phyloP scores from a whole-genome alignment of 1,140 invertebrate species.

The Tachypleus tridentatus region DNA sequence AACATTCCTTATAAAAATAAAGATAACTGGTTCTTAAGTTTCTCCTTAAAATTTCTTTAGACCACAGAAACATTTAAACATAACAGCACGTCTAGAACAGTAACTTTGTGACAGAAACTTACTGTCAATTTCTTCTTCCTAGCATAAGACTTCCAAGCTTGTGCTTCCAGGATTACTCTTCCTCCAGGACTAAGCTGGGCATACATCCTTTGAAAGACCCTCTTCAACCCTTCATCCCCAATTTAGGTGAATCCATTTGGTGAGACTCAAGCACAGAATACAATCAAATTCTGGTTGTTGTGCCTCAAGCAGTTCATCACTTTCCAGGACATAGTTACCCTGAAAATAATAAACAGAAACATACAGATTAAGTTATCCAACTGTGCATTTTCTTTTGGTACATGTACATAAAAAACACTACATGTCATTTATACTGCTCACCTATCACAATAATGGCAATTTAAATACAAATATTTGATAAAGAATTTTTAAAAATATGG shows the following conservation, averaged over 20 bases:
- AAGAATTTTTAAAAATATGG: too few species aligned
- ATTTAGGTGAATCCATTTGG: constrained; percentile 98
- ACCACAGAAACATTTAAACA: too few species aligned
- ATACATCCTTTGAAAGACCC: constrained; percentile 81
- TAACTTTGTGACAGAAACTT: constrained; percentile 32
- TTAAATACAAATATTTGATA: too few species aligned
- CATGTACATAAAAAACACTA: too few species aligned
- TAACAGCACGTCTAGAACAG: too few species aligned
- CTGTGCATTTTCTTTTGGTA: too few species aligned
- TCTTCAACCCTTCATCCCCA: constrained; percentile 86
- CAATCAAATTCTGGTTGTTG: constrained; percentile 85
- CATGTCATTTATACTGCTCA: too few species aligned
- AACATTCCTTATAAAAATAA: too few species aligned
- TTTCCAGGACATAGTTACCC: constrained; percentile 86
- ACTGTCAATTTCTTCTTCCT: constrained; percentile 81
- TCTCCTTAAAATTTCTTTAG: too few species aligned
- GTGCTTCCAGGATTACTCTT: constrained; percentile 81
- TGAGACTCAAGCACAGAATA: constrained; percentile 87
- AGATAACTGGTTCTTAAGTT: too few species aligned
- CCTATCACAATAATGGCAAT: too few species aligned
- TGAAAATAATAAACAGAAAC: constrained; percentile 40
- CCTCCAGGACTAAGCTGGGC: constrained; percentile 85
- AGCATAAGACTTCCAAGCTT: constrained; percentile 83
- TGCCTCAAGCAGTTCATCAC: constrained; percentile 59
- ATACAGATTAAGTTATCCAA: too few species aligned